A percentile compares a stretch with the other conserved stretches of the same genome.
These are phyloP conservation scores for Beris morrisii DNA, from an alignment of 2,888 invertebrate genomes.

Conservation along the genomic window DNA sequence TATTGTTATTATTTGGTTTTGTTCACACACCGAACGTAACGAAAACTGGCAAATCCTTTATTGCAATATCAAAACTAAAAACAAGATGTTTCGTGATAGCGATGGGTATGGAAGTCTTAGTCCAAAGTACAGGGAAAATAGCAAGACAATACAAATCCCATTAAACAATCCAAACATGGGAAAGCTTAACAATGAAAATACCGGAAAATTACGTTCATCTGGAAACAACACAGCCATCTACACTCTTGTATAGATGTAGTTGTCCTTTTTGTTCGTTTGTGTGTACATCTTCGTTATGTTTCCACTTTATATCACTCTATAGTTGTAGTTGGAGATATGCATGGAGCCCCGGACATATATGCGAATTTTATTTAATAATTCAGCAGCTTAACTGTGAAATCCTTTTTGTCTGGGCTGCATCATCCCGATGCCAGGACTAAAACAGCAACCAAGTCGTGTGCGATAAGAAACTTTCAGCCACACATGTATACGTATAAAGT, in stretches of 20 bases:
- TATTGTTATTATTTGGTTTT: no score
- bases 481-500: not conserved
- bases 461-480: not conserved
- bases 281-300: no score
- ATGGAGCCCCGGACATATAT: constrained; percentile 3
- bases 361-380: constrained; percentile 36
- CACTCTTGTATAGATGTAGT: not conserved
- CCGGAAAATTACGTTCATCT: constrained; percentile 37
- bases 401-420: constrained; percentile 22
- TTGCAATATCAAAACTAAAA: constrained; percentile 2
- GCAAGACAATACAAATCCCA: constrained; percentile 36
- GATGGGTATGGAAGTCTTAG: constrained; percentile 3
- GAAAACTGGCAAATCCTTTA: constrained; percentile 28
- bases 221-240: constrained; percentile 12
- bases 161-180: constrained; percentile 36
- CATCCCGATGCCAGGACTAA: not conserved
- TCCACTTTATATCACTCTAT: not conserved
- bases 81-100: constrained; percentile 13
- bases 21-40: not conserved
- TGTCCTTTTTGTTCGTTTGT: constrained; percentile 23
- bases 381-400: constrained; percentile 31
- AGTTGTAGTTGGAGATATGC: constrained; percentile 11
- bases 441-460: not conserved
- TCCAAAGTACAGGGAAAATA: constrained; percentile 5
- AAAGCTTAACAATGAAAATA: constrained; percentile 36